Evolutionary conservation across 2,888 invertebrate genomes (phyloP), one percentile per base, ranked within the genome.

Genomic region (Sympetrum striolatum): DNA sequence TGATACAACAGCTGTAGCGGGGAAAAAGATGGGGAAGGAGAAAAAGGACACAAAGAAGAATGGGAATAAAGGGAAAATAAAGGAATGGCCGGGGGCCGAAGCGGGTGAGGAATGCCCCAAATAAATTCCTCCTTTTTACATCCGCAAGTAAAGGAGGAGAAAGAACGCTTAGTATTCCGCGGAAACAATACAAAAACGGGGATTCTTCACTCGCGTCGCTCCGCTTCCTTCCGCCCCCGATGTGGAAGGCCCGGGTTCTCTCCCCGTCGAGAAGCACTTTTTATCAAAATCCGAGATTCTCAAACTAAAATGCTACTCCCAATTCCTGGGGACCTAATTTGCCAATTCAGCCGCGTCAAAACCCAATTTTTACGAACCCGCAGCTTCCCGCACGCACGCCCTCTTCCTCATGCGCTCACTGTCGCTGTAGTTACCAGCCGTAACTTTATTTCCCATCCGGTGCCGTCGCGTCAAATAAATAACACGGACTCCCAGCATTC

Each of bases 401-500:
- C 44, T 25, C 5, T 31, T 0, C 35, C 53, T 53, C 82, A 15
- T 44, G 22, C 31, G 10, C n/a, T 8, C 31, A 35, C 86, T 37
- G 25, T 35, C 37, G 12, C 60, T 35, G 22, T 8, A 12, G 39
- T 73, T 31, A 31, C 73, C 25, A 73, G 0, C 35, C 37, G 35
- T 86, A 37, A 86, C 86, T 64, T 86, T 37, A 86, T 86, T 64
- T 37, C 64, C 64, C 60, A 86, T 86, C 86, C 86, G n/a, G 2
- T 58, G 18, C 58, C 39, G 10, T 58, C 53, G 58, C n/a, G 64
- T 86, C 58, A 18, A 35, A 82, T 58, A 82, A 82, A 82, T 82
- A 82, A 82, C 58, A 90, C 82, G 90, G 91, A 90, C 91, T 91
- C 81, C 90, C 90, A 90, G 91, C 81, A 48, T 90, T 91, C 81